Evolutionary conservation across 2,113 vertebrate species (phyloP).

Genomic region (Lepus americanus): DNA sequence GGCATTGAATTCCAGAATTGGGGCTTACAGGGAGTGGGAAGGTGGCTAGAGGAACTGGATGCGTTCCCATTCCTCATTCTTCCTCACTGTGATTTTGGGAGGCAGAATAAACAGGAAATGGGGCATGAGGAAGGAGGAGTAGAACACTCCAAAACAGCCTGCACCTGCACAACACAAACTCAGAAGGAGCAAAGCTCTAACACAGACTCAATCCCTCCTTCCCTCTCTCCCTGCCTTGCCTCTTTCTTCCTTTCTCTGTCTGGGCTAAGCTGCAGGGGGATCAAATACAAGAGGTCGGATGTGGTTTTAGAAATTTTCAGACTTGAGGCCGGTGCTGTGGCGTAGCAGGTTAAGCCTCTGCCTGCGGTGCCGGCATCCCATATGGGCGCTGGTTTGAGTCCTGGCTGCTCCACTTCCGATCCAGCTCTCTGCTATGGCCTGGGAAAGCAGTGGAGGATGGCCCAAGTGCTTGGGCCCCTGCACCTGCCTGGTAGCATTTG

Average conservation of each 20-base stretch:
- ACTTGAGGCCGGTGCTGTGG: background rate
- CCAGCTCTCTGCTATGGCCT: no score
- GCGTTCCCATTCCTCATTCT: background rate
- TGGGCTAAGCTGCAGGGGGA: background rate
- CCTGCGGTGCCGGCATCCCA: no score
- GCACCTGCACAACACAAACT: constrained; percentile 50
- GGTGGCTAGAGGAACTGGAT: constrained; percentile 10
- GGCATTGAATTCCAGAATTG: constrained; percentile 46
- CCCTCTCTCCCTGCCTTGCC: background rate
- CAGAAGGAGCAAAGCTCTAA: constrained; percentile 1
- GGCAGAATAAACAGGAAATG: constrained; percentile 66
- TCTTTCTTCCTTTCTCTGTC: background rate
- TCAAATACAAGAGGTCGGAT: constrained; percentile 1
- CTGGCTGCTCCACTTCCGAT: no score
- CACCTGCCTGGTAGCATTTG: no score
- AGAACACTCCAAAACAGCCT: background rate
- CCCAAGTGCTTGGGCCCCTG: no score
- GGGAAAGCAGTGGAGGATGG: no score
- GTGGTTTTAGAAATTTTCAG: constrained; percentile 3
- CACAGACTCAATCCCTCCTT: background rate
- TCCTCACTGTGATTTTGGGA: constrained; percentile 20
- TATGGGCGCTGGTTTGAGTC: no score
- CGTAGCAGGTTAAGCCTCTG: no score
- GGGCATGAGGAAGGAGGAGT: background rate
- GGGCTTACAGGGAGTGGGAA: background rate